A percentile compares a stretch with the other conserved stretches of the same genome.
phyloP scores from a whole-genome alignment of 92 coral and sea anemone genomes.

The Parazoanthus swiftii region DNA sequence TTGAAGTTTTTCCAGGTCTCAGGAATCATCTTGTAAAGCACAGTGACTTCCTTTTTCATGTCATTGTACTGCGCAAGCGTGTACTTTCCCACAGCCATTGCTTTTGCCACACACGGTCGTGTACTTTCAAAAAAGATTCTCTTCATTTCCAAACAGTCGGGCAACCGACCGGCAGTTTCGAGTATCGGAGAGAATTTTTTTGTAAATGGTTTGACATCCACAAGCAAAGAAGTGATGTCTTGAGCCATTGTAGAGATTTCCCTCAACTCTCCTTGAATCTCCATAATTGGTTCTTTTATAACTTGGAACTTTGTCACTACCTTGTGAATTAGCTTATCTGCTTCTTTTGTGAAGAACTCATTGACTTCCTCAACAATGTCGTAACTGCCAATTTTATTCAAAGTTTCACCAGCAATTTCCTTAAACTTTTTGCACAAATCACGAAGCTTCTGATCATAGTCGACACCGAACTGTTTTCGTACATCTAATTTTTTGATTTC shows the following conservation, averaged over 20 bases:
- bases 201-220: conserved; percentile 82
- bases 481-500: conserved; percentile 82
- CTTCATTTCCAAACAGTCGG: conserved; percentile 78
- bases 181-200: conserved; percentile 78
- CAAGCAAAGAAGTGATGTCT: conserved; percentile 65
- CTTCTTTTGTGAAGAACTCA: conserved; percentile 69
- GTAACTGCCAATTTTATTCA: conserved; percentile 67
- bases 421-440: conserved; percentile 83
- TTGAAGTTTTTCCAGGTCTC: conserved; percentile 90
- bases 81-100: conserved; percentile 73
- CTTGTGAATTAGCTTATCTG: conserved; percentile 69
- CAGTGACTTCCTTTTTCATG: conserved; percentile 77
- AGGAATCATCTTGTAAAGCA: conserved; percentile 80
- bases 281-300: conserved; percentile 73
- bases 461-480: conserved; percentile 64
- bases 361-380: conserved; percentile 69
- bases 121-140: conserved; percentile 68
- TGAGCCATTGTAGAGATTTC: conserved; percentile 65
- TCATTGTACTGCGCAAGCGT: conserved; percentile 81
- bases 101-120: conserved; percentile 73
- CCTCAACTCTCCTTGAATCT: conserved; percentile 69
- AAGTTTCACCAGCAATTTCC: conserved; percentile 66
- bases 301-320: conserved; percentile 71
- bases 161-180: conserved; percentile 71
- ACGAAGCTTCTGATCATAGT: conserved; percentile 72